Evolutionary conservation across 1,140 invertebrate genomes (phyloP).

Genomic region (Platorchestia sp.): DNA sequence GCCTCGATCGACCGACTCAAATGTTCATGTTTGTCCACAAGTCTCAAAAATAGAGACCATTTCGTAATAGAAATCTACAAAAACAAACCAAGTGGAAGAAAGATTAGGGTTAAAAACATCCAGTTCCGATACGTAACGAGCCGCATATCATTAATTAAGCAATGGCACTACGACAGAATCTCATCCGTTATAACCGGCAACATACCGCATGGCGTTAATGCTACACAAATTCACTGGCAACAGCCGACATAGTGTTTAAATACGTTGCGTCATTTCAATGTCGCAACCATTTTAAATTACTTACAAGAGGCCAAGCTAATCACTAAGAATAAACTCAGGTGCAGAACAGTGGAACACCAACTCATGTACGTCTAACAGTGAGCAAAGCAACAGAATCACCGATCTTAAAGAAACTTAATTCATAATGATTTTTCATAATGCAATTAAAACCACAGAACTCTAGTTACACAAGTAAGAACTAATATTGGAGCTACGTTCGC

Average conservation of each 20-base stretch:
- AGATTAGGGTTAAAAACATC: not conserved
- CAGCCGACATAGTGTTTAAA: not conserved
- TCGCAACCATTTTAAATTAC: not conserved
- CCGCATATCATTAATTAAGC: not conserved
- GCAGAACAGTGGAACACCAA: not conserved
- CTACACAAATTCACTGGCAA: not conserved
- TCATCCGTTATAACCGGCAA: not conserved
- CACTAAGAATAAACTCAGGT: not conserved
- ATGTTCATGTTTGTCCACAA: not conserved
- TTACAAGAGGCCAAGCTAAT: not conserved
- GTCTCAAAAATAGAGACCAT: not conserved
- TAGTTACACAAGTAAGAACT: not conserved
- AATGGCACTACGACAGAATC: not conserved
- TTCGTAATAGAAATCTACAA: not conserved
- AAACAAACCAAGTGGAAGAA: not conserved
- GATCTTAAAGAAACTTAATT: not conserved
- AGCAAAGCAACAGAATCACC: not conserved
- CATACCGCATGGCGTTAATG: not conserved
- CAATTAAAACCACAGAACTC: not conserved
- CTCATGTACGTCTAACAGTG: not conserved
- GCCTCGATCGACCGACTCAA: not conserved
- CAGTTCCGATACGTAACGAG: not conserved
- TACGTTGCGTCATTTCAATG: not conserved
- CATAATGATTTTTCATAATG: not conserved
- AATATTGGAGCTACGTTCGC: not conserved